Evolutionary conservation across 2,888 invertebrate genomes (phyloP), one percentile per base, ranked within the genome.

Genomic region (Melieria picta): DNA sequence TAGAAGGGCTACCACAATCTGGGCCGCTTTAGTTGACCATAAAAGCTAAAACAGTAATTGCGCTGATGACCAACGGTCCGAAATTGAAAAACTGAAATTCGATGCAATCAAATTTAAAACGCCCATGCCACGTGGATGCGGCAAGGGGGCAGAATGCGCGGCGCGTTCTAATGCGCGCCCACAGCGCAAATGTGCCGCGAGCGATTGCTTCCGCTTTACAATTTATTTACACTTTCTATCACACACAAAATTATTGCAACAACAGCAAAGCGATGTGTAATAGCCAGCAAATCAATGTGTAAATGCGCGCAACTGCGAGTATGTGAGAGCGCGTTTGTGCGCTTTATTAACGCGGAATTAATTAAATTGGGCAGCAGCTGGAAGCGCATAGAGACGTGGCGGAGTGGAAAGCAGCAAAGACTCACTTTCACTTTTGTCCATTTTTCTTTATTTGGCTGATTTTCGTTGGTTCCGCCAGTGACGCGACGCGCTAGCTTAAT

Each of bases 331-430:
- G 10, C 1, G 13, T 60, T 67, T 16, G 16, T 16, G 16, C 42
- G 61, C 61, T 67, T 67, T 67, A 67, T 67, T 66, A 67, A 60
- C 60, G 61, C 67, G 60, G 67, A 67, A 67, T 67, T 67, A 67
- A 67, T 67, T 67, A 67, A 67, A 67, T 60, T 67, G 50, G 60
- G 9, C 16, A 7, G 64, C 50, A 45, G 43, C 30, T 58, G 43
- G 30, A 30, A 30, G 30, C 30, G 30, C 30, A 30, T n/a, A 30
- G 56, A 7, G 16, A 11, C 10, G 58, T 43, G 6, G 50, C 50
- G 43, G 50, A 60, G 50, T 7, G 43, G 16, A 52, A 16, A 46
- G 52, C 11, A 43, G 60, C 50, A 5, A 58, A 60, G 60, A 56
- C 58, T 60, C 52, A 67, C 67, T 67, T 67, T 67, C 67, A 67